Evolutionary conservation across 2,888 invertebrate genomes (phyloP).

Genomic region (Sphinx pinastri): DNA sequence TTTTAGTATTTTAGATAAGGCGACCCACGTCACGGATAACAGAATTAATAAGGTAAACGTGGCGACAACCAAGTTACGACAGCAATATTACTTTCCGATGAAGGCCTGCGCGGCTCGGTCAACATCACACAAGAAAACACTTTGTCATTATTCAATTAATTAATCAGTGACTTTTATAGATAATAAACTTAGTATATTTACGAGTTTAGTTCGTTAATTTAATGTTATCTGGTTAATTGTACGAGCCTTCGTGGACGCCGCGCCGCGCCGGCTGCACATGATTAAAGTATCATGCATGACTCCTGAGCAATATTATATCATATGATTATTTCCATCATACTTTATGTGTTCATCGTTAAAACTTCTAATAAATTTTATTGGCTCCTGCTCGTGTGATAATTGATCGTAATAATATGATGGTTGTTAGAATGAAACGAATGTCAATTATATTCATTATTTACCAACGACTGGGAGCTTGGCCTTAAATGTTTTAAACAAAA

Average conservation of each 20-base stretch:
- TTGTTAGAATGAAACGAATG: slow-evolving; percentile 8
- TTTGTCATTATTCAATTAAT: slow-evolving; percentile 82
- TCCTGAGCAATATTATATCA: slow-evolving; percentile 48
- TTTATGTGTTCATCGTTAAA: slow-evolving; percentile 46
- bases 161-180: slow-evolving; percentile 82
- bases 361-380: slow-evolving; percentile 32
- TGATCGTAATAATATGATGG: slow-evolving; percentile 9
- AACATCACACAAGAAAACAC: slow-evolving; percentile 60
- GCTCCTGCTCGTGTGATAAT: slow-evolving; percentile 20
- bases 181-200: slow-evolving; percentile 79
- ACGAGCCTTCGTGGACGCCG: slow-evolving; percentile 55
- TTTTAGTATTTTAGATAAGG: slow-evolving; percentile 43
- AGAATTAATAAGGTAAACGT: slow-evolving; percentile 57
- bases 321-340: slow-evolving; percentile 46
- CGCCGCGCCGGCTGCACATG: slow-evolving; percentile 49
- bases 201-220: slow-evolving; percentile 77
- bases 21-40: slow-evolving; percentile 55
- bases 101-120: slow-evolving; percentile 46
- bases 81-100: slow-evolving; percentile 58
- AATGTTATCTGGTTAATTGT: slow-evolving; percentile 78
- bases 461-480: slow-evolving; percentile 7
- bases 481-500: background rate
- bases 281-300: slow-evolving; percentile 48
- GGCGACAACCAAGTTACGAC: slow-evolving; percentile 64
- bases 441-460: slow-evolving; percentile 14